Percentiles rank a stretch among this genome's conserved stretches.
These are phyloP conservation scores for Xenentodon cancila DNA, from an alignment of 2,797 vertebrate genomes.

Conservation along the genomic window DNA sequence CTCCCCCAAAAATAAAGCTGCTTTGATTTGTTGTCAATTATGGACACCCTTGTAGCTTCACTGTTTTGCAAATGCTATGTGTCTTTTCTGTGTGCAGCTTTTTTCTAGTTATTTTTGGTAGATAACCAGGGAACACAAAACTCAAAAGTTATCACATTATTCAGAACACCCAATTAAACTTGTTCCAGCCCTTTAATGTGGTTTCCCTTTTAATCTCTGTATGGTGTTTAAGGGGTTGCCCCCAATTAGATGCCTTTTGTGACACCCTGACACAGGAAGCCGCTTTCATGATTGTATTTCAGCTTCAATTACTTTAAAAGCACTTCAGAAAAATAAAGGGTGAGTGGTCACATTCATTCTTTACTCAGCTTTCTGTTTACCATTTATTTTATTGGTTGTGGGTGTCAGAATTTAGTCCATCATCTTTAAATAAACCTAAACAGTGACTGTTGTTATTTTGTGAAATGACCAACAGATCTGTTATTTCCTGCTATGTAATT, in stretches of 20 bases:
- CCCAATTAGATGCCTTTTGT: constrained; percentile 68
- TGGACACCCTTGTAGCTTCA: constrained; percentile 43
- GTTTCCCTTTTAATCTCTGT: constrained; percentile 57
- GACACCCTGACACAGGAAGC: constrained; percentile 55
- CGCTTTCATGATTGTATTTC: constrained; percentile 54
- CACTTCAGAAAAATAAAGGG: constrained; percentile 38
- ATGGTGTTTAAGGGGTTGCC: constrained; percentile 48
- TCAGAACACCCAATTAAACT: constrained; percentile 64
- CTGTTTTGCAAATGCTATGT: constrained; percentile 22
- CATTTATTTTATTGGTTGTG: constrained; percentile 8
- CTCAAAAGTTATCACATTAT: constrained; percentile 59
- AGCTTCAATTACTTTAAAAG: constrained; percentile 62
- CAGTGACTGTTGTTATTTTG: neutral
- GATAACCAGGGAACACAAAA: constrained; percentile 41
- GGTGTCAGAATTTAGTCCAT: constrained; percentile 1
- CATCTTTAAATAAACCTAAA: constrained; percentile 3
- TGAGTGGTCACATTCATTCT: constrained; percentile 23
- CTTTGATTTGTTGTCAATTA: constrained; percentile 61
- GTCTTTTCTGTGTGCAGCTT: neutral
- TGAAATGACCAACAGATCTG: neutral
- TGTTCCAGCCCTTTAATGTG: constrained; percentile 48
- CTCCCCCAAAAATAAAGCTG: constrained; percentile 30
- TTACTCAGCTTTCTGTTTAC: constrained; percentile 1
- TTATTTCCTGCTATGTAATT: neutral
- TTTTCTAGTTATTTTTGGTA: constrained; percentile 25